Conservation (phyloP, 2,797 vertebrate genomes). For the Takifugu rubripes region DNA sequence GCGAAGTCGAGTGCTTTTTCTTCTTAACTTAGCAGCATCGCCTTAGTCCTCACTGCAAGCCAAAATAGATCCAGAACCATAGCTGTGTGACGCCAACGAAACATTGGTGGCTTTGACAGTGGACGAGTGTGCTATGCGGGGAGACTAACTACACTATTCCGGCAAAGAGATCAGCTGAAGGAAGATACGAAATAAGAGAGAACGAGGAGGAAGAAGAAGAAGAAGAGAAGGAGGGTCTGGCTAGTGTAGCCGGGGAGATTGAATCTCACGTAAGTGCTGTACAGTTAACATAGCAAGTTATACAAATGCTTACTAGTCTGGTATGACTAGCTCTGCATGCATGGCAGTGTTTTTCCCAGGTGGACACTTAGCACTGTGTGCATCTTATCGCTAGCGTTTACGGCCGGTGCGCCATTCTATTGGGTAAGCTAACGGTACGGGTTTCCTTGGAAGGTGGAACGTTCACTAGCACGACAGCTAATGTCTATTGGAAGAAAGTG, state of each 20-base stretch:
- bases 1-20: slow-evolving; percentile 38
- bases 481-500: slow-evolving; percentile 25
- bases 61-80: slow-evolving; percentile 16
- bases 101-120: slow-evolving; percentile 30
- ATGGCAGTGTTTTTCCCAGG: slow-evolving; percentile 30
- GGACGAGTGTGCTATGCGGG: slow-evolving; percentile 41
- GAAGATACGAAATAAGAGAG: slow-evolving; percentile 62
- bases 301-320: slow-evolving; percentile 23
- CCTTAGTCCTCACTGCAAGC: slow-evolving; percentile 34
- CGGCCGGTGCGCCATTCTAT: slow-evolving; percentile 43
- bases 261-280: slow-evolving; percentile 67
- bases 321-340: slow-evolving; percentile 40
- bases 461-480: slow-evolving; percentile 45
- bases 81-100: slow-evolving; percentile 32
- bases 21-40: slow-evolving; percentile 53
- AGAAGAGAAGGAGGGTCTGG: slow-evolving; percentile 66
- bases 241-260: slow-evolving; percentile 65
- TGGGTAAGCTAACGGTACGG: slow-evolving; percentile 38
- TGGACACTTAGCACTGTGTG: slow-evolving; percentile 18
- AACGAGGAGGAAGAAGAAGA: slow-evolving; percentile 43
- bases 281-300: slow-evolving; percentile 1
- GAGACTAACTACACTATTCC: slow-evolving; percentile 48
- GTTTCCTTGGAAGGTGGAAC: slow-evolving; percentile 39
- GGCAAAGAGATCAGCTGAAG: slow-evolving; percentile 60
- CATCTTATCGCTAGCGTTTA: slow-evolving; percentile 30